Conservation (phyloP, 2,888 invertebrate genomes). For the Phytoseiulus persimilis region DNA sequence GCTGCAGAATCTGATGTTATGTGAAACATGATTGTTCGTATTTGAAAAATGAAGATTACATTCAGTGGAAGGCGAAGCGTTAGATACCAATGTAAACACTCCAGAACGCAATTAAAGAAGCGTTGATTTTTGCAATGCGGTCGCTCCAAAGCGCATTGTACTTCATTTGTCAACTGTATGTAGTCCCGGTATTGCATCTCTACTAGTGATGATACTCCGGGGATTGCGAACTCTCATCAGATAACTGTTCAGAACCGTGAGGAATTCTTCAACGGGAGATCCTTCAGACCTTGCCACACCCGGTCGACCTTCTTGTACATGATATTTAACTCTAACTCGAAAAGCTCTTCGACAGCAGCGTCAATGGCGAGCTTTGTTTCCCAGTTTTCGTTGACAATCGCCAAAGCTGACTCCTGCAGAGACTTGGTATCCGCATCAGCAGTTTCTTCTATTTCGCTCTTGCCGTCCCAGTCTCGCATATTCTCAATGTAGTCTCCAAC, state of each 20-base stretch:
- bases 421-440: not conserved
- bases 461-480: not conserved
- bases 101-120: not conserved
- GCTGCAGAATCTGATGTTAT: not conserved
- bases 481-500: constrained; percentile 19
- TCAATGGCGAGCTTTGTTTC: constrained; percentile 9
- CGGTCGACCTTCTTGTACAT: constrained; percentile 18
- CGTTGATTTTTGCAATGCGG: not conserved
- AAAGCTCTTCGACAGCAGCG: constrained; percentile 9
- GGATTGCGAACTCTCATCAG: not conserved
- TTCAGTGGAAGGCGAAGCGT: not conserved
- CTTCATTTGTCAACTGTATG: too few relatives aligned
- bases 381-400: not conserved
- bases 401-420: not conserved
- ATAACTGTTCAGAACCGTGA: not conserved
- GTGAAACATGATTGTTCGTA: not conserved
- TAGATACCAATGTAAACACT: not conserved
- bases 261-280: constrained; percentile 11
- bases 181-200: too few relatives aligned
- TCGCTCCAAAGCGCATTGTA: too few relatives aligned
- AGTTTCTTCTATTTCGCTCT: not conserved
- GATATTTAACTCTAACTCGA: constrained; percentile 1
- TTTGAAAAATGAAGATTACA: not conserved
- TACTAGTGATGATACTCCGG: too few relatives aligned
- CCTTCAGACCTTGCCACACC: constrained; percentile 15